These are phyloP conservation scores for Ciconia nigra DNA, from an alignment of 2,797 vertebrate genomes.

Conservation along the genomic window DNA sequence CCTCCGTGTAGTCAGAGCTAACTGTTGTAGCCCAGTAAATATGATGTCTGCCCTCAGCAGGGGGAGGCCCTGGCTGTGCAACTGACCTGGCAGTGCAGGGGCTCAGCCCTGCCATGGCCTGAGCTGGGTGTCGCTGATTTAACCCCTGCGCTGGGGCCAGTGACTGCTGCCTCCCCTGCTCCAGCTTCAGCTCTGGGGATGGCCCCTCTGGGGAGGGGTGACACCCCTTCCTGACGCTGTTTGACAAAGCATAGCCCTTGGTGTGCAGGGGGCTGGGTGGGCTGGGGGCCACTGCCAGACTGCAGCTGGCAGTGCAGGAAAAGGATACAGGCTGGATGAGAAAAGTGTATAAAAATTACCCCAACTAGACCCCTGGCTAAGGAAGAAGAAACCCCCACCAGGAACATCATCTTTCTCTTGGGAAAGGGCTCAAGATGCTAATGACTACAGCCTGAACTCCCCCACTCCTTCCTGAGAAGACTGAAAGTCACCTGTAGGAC, in stretches of 20 bases:
- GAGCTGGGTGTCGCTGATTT: neutral
- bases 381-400: neutral
- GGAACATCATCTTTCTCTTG: neutral
- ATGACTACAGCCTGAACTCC: neutral
- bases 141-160: accelerated
- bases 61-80: accelerated
- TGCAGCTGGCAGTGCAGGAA: neutral
- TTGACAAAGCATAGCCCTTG: neutral
- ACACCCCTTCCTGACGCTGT: neutral
- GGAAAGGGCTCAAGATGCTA: neutral
- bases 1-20: neutral
- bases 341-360: neutral
- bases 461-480: neutral
- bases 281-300: neutral
- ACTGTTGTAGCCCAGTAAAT: neutral
- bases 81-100: neutral
- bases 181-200: neutral
- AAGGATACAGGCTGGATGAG: neutral
- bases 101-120: accelerated
- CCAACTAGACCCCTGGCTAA: neutral
- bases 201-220: neutral
- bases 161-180: neutral
- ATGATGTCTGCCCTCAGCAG: neutral
- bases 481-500: neutral
- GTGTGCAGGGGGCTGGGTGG: neutral